phyloP scores from a whole-genome alignment of 2,888 invertebrate species.

The Spisula subtruncata region DNA sequence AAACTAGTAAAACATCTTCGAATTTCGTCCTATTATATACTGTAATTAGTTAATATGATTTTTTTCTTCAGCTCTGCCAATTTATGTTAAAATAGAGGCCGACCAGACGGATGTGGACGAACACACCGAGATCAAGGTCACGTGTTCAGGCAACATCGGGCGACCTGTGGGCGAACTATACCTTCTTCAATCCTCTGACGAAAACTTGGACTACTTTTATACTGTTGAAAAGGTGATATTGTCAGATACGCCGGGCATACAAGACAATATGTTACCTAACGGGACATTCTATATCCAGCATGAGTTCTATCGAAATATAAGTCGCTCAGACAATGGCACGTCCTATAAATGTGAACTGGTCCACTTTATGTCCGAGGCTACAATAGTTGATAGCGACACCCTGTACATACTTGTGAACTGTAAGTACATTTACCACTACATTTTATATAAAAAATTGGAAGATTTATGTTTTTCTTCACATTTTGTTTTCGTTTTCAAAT shows the following conservation, averaged over 20 bases:
- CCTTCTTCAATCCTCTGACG: constrained; percentile 14
- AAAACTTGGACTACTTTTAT: constrained; percentile 16
- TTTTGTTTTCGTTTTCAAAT: no score
- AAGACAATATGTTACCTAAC: constrained; percentile 17
- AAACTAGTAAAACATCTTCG: no score
- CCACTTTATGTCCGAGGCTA: neutral
- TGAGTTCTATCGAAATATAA: constrained; percentile 26
- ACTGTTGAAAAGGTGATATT: neutral
- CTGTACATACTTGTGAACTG: neutral
- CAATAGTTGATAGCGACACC: constrained; percentile 4
- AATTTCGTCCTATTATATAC: neutral
- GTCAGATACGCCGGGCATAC: neutral
- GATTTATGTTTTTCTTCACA: no score
- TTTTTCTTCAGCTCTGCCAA: constrained; percentile 42
- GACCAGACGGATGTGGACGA: constrained; percentile 31
- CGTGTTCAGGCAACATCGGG: constrained; percentile 41
- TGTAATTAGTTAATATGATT: no score
- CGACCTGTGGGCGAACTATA: constrained; percentile 34
- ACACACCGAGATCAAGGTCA: constrained; percentile 23
- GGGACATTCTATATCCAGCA: constrained; percentile 35
- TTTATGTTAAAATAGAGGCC: constrained; percentile 29
- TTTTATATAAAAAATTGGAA: no score
- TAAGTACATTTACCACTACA: neutral
- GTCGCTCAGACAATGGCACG: constrained; percentile 39
- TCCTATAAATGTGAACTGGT: constrained; percentile 32